Evolutionary conservation across 2,797 vertebrate species (phyloP), one percentile per base, ranked within the genome.

Genomic region (Echeneis naucrates): DNA sequence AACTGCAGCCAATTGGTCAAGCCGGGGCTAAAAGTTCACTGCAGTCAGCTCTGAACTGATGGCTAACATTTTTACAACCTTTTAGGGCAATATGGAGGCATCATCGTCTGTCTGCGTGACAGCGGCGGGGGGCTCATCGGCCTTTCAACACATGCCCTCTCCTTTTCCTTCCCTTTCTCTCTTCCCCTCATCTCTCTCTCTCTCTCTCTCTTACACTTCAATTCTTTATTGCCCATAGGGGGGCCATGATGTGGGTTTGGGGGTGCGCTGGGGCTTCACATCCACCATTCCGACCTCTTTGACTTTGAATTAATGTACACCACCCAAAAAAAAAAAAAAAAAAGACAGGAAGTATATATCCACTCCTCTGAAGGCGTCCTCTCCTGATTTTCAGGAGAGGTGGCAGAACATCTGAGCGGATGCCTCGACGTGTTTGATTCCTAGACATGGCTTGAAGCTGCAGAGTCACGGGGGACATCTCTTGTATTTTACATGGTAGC

Each of bases 91-190:
- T 30, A 37, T 48, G 53, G 72, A 81, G 73, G 75, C 84, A 60
- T 80, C 61, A 59, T 66, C 0, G 60, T 33, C 75, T 66, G 78
- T 53, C 67, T 72, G 37, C 0, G 30, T 14, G 47, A 24, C 59
- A 63, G 72, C 65, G 55, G 71, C 1, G 3, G 80, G 61, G 52
- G 84, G 75, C 74, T 93, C 84, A 81, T 93, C 91, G 90, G 76
- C 81, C 40, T 95, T 95, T 95, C 92, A 52, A 10, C 72, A 74
- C 85, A 84, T 83, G 83, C 30, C 30, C 38, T 47, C 61, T 51
- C 56, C 47, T 75, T 81, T 79, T 77, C 81, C 90, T 58, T 68
- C 14, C 47, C 67, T 80, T 56, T 50, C 72, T 86, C 82, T 78
- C 45, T 62, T 44, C 50, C 57, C 70, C 37, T 66, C 89, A 6